phyloP scores from a whole-genome alignment of 2,888 invertebrate species.

The Incurvaria masculella region DNA sequence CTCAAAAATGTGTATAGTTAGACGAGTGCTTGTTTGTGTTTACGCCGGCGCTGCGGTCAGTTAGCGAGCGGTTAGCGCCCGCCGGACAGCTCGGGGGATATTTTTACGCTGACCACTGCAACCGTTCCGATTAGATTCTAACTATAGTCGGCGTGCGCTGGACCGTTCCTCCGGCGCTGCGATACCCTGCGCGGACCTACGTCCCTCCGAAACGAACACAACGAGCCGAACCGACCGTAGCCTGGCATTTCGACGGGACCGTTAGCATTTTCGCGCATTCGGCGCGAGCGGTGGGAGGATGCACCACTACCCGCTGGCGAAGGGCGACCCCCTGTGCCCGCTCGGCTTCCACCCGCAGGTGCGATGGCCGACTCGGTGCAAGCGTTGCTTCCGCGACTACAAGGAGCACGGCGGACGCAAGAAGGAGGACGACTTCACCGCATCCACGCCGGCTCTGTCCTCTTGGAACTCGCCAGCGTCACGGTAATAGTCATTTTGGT shows the following conservation, averaged over 20 bases:
- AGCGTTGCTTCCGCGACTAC: slow-evolving; percentile 90
- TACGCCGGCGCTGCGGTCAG: not conserved
- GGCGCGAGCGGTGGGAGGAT: slow-evolving; percentile 36
- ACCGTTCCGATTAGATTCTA: not conserved
- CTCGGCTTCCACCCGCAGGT: slow-evolving; percentile 94
- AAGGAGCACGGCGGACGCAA: slow-evolving; percentile 82
- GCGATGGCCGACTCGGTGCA: slow-evolving; percentile 90
- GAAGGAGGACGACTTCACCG: slow-evolving; percentile 65
- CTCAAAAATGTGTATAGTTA: not conserved
- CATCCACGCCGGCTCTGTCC: slow-evolving; percentile 77
- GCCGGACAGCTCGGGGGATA: not conserved
- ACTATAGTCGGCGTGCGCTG: not conserved
- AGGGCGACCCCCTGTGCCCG: slow-evolving; percentile 86
- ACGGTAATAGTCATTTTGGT: slow-evolving; percentile 35
- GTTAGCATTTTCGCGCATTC: too few species aligned
- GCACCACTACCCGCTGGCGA: slow-evolving; percentile 77
- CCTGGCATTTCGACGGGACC: too few species aligned
- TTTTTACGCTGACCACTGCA: not conserved
- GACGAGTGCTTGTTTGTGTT: not conserved
- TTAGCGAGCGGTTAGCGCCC: not conserved
- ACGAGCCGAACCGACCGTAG: too few species aligned
- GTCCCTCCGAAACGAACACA: not conserved
- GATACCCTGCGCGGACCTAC: too few species aligned
- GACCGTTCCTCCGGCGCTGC: not conserved
- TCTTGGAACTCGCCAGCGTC: slow-evolving; percentile 59